phyloP scores from a whole-genome alignment of 2,113 vertebrate species.

The Bolborhynchus lineola region DNA sequence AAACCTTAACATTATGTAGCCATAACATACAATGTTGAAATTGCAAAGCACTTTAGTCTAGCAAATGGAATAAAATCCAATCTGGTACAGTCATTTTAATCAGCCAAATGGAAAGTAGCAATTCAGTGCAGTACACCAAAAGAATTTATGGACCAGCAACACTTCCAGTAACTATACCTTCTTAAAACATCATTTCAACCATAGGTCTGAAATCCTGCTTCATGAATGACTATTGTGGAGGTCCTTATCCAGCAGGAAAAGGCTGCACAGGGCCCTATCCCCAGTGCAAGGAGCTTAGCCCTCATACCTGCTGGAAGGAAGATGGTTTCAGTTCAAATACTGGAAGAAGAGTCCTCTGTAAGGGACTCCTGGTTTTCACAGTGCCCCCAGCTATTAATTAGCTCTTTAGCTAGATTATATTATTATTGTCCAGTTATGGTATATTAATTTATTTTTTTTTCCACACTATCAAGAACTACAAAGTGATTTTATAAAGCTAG shows the following conservation, averaged over 20 bases:
- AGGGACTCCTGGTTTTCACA: not conserved
- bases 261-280: not conserved
- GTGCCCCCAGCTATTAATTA: not conserved
- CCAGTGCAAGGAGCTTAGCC: not conserved
- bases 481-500: not conserved
- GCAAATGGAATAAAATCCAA: slow-evolving; percentile 10
- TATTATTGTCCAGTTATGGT: not conserved
- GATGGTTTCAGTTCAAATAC: not conserved
- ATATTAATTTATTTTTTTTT: not conserved
- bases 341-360: not conserved
- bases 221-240: not conserved
- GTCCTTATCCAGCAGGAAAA: not conserved
- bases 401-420: not conserved
- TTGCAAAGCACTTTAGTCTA: not conserved
- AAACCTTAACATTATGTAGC: not conserved
- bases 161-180: slow-evolving; percentile 24
- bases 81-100: slow-evolving; percentile 37
- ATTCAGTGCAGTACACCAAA: not conserved
- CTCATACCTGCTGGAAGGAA: not conserved
- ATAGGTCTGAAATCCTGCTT: not conserved
- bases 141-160: not conserved
- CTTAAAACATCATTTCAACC: slow-evolving; percentile 24
- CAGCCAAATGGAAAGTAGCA: slow-evolving; percentile 37
- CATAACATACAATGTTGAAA: not conserved
- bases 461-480: not conserved